Conservation (phyloP, 2,797 vertebrate genomes). For the Macroramphosus scolopax region DNA sequence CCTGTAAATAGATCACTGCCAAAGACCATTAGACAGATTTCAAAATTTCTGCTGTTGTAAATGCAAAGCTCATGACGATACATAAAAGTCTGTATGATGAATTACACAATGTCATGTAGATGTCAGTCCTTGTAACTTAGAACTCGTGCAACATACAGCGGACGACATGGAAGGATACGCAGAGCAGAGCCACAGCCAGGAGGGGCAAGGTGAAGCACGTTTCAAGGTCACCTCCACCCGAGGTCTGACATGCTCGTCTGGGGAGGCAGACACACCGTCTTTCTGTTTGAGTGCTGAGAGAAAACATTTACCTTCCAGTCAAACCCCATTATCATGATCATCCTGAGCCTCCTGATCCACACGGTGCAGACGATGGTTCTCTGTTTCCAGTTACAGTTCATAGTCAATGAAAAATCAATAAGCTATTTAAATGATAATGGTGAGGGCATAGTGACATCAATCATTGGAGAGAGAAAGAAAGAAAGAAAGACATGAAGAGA, state of each 20-base stretch:
- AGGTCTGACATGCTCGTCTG: slow-evolving; percentile 15
- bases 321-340: slow-evolving; percentile 25
- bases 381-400: slow-evolving; percentile 35
- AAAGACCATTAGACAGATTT: too few relatives aligned
- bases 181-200: slow-evolving; percentile 2
- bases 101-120: too few relatives aligned
- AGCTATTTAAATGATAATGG: slow-evolving; percentile 64
- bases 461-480: too few relatives aligned
- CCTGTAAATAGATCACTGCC: too few relatives aligned
- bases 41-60: too few relatives aligned
- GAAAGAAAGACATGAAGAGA: too few relatives aligned
- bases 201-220: slow-evolving; percentile 30
- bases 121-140: too few relatives aligned
- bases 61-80: too few relatives aligned
- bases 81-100: too few relatives aligned
- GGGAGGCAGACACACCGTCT: slow-evolving; percentile 14
- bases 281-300: slow-evolving; percentile 4
- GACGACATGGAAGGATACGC: not conserved
- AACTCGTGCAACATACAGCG: not conserved
- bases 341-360: slow-evolving; percentile 35
- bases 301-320: slow-evolving; percentile 49
- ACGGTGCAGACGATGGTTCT: slow-evolving; percentile 12
- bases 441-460: slow-evolving; percentile 22
- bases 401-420: slow-evolving; percentile 63
- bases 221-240: slow-evolving; percentile 45